Evolutionary conservation across 2,888 invertebrate species (phyloP), one percentile per base, ranked within the genome.

Genomic region (Drosophila koepferae): DNA sequence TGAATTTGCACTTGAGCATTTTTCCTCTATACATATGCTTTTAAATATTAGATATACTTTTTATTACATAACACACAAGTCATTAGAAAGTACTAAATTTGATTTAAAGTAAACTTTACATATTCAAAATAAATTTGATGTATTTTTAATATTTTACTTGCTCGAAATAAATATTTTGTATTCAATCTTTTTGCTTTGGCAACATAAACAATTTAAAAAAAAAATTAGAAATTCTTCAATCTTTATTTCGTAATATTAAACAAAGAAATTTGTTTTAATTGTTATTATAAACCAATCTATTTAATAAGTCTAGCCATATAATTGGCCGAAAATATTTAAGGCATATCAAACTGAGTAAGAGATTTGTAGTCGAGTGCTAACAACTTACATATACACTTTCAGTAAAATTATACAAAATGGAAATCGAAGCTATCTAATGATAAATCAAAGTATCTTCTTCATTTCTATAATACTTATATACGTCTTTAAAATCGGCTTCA

Each of bases 191-290:
- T 34, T 8, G 34, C 51, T 20, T 18, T 36, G 8, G 14, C 14
- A 12, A 3, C 1, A 34, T 18, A 34, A 51, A 36, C 14, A 51
- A 18, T 14, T 51, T 34, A 18, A 18, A 18, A 2, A 20, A 20
- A 18, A 3, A 12, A 14, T 12, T 49, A 6, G 6, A 31, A 49
- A 49, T n/a, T 12, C 10, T 31, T 31, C 31, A 31, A n/a, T 18
- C 1, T 31, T 12, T n/a, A 31, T 18, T 49, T 31, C 31, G 18
- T 34, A 51, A 51, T 51, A 34, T 51, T 51, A 18, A 51, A 49
- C 49, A 49, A 49, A 49, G 49, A 49, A 34, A 34, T 34, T 7
- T 31, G 31, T 51, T 51, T 51, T 34, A 34, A 51, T 51, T 51
- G 31, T 36, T 51, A 51, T 51, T 51, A 14, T 20, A 51, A 20